These are phyloP conservation scores for Zaprionus capensis DNA, from an alignment of 1,140 invertebrate species.

Conservation along the genomic window DNA sequence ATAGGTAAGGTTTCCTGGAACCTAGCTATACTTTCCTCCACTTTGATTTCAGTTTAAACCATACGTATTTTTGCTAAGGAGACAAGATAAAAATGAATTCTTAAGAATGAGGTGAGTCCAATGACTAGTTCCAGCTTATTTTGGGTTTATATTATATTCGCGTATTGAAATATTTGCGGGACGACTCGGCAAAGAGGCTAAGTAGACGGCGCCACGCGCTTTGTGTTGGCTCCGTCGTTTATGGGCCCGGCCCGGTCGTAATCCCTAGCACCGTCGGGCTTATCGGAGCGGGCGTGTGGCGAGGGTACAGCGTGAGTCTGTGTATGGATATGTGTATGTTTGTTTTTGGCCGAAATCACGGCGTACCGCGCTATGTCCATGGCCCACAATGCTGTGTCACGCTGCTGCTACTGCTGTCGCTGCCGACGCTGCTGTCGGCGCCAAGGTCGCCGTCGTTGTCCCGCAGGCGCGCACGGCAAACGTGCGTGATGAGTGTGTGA, in stretches of 20 bases:
- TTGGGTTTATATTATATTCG: not conserved
- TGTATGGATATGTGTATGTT: constrained; percentile 20
- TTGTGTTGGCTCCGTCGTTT: not conserved
- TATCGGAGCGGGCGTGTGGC: constrained; percentile 1
- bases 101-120: not conserved
- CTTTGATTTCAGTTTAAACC: not conserved
- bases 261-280: not conserved
- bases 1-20: not conserved
- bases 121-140: not conserved
- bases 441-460: constrained; percentile 48
- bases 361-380: not conserved
- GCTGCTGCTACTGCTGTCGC: not conserved
- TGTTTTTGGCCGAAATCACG: constrained; percentile 19
- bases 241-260: constrained; percentile 2
- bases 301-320: not conserved
- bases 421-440: constrained; percentile 15
- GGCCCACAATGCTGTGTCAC: constrained; percentile 8
- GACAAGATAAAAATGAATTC: not conserved
- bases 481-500: constrained; percentile 50
- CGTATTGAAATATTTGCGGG: not conserved
- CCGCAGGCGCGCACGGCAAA: constrained; percentile 61
- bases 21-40: not conserved
- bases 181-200: not conserved
- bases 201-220: constrained; percentile 1
- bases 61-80: not conserved